Conservation (phyloP, 2,888 invertebrate genomes). For the Xestobium rufovillosum region DNA sequence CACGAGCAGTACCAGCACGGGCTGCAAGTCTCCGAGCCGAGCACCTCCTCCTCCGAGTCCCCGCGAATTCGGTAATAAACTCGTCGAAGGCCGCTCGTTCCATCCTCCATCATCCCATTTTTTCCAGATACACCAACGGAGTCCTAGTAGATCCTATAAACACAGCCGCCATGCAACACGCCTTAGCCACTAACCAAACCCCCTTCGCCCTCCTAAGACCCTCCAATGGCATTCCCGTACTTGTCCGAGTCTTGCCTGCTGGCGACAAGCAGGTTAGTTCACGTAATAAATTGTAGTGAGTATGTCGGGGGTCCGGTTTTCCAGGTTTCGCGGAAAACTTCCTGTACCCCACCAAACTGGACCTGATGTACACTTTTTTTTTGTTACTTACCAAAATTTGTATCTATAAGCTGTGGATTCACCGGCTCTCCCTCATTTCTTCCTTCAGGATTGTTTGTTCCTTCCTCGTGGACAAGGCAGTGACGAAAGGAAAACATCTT, state of each 20-base stretch:
- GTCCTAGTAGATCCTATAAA: conserved; percentile 64
- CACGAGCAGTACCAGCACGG: conserved; percentile 53
- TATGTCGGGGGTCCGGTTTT: too few species aligned
- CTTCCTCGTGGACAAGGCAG: too few species aligned
- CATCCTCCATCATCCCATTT: background rate
- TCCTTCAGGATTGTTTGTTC: too few species aligned
- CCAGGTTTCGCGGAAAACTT: too few species aligned
- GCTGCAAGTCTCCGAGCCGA: conserved; percentile 38
- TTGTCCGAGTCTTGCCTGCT: conserved; percentile 59
- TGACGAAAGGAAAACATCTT: too few species aligned
- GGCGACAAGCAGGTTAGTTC: conserved; percentile 41
- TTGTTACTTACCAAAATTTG: too few species aligned
- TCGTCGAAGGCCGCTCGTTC: too few species aligned
- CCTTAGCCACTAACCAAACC: conserved; percentile 55
- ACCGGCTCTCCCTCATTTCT: too few species aligned
- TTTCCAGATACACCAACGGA: conserved; percentile 44
- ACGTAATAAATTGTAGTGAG: conserved; percentile 18
- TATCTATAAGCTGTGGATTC: too few species aligned
- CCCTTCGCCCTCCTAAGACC: conserved; percentile 66
- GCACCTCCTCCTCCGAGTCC: background rate
- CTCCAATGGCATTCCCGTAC: conserved; percentile 56
- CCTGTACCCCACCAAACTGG: too few species aligned
- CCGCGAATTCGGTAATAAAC: conserved; percentile 2
- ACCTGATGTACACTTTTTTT: too few species aligned
- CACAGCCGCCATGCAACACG: conserved; percentile 63